Evolutionary conservation across 2,888 invertebrate genomes (phyloP), one percentile per base, ranked within the genome.

Genomic region (Synanthedon formicaeformis): DNA sequence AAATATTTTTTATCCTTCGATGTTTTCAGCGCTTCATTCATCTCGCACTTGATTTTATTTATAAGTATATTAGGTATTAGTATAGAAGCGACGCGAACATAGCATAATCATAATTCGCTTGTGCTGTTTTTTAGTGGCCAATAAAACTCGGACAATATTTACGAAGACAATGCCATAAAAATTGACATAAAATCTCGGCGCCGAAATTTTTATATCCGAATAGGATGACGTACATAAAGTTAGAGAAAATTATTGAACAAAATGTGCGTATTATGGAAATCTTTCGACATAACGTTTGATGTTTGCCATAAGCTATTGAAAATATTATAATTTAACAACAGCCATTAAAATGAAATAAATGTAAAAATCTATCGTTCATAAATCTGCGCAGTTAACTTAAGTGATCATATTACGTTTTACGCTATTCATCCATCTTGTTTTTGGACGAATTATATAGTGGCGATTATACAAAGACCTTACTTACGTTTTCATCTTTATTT

Each of bases 121-220:
- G 64, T 63, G 58, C 60, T 60, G 62, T 58, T 73, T 77, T 81
- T 80, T 78, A 79, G 63, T 69, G 62, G 66, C 64, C 66, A 73
- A 75, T 80, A 81, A 82, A 82, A 79, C 66, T 80, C 66, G 81
- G 79, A 80, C 79, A 81, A 75, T 76, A 72, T 84, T 82, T 81
- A 80, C 73, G 75, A 75, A 82, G 81, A 81, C 81, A 83, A 78
- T 81, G 75, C 72, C 67, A 79, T 84, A 84, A 84, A 83, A 82
- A 76, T 78, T 75, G 79, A 71, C 75, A 81, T 85, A 83, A 83
- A 85, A 81, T 81, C 77, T 73, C 71, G 76, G 71, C 78, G 78
- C 75, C 76, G 71, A 80, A 79, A 74, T 71, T 76, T 79, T 84
- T 81, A 82, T 78, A 71, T 65, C 70, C 63, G 62, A 62, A 75